These are phyloP conservation scores for Ficedula albicollis DNA, from an alignment of 2,797 vertebrate genomes.

Conservation along the genomic window DNA sequence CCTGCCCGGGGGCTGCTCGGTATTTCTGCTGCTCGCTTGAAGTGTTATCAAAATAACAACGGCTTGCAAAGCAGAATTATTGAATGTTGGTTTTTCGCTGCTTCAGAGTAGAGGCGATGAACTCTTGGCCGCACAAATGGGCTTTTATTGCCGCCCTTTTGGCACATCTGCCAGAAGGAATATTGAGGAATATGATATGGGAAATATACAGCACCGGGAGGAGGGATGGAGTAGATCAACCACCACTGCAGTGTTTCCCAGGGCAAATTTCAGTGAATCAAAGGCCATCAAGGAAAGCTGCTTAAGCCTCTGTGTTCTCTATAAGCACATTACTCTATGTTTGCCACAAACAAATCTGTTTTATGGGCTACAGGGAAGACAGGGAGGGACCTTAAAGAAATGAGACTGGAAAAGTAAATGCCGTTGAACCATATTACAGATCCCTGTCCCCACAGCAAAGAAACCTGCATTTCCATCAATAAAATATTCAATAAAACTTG, in stretches of 20 bases:
- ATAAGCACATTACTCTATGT: background rate
- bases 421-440: background rate
- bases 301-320: background rate
- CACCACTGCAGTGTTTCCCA: background rate
- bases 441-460: background rate
- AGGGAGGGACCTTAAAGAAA: background rate
- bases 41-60: constrained; percentile 50
- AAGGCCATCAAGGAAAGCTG: background rate
- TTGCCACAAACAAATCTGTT: background rate
- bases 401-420: background rate
- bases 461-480: background rate
- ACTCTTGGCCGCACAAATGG: background rate
- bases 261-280: background rate
- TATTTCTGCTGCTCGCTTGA: constrained; percentile 24
- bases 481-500: background rate
- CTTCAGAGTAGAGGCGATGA: background rate
- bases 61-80: constrained; percentile 35
- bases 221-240: background rate
- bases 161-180: background rate
- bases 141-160: constrained; percentile 22
- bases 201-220: background rate
- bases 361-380: background rate
- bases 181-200: background rate
- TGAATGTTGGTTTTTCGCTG: constrained; percentile 46
- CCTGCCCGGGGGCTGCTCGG: background rate